Percentiles rank a stretch among this genome's conserved stretches.
phyloP scores from a whole-genome alignment of 2,888 invertebrate genomes.

The Lithosia quadra region DNA sequence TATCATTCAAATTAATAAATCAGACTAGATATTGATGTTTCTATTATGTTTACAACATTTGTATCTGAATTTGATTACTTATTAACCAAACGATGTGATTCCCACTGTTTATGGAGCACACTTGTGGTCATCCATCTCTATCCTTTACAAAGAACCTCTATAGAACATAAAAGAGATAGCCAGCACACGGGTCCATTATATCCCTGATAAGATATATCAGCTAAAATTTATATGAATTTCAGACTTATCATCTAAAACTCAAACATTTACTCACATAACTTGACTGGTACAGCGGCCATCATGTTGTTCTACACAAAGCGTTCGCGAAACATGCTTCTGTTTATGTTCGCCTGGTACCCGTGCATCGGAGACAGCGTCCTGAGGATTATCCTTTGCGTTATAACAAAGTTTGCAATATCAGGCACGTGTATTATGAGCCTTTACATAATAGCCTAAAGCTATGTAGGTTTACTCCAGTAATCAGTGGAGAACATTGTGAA shows the following conservation, averaged over 20 bases:
- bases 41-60: no score
- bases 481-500: neutral
- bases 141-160: no score
- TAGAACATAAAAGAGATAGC: no score
- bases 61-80: no score
- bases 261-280: neutral
- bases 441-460: conserved; percentile 3
- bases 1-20: no score
- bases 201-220: no score
- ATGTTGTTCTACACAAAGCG: conserved; percentile 34
- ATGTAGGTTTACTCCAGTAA: neutral
- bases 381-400: conserved; percentile 3
- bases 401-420: neutral
- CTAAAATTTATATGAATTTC: no score
- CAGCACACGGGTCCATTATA: no score
- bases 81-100: no score
- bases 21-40: no score
- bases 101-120: no score
- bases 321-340: conserved; percentile 37
- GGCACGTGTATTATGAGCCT: neutral
- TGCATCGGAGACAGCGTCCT: conserved; percentile 18
- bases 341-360: conserved; percentile 28
- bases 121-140: no score
- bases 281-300: conserved; percentile 13
- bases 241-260: neutral